phyloP scores from a whole-genome alignment of 2,888 invertebrate species.

The Strigamia crassipes region DNA sequence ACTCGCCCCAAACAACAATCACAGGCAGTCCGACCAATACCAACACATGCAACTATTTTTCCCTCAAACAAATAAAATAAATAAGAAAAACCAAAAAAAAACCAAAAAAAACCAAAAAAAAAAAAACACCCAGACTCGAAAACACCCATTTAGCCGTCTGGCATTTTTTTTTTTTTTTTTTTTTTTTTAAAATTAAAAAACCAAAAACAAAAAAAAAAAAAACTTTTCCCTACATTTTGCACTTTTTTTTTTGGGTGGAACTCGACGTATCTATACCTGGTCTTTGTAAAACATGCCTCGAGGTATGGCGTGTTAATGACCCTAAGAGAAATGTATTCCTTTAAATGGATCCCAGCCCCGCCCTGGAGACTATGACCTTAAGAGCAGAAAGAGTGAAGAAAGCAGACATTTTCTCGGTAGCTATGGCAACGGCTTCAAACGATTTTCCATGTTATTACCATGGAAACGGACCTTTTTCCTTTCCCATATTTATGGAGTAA shows the following conservation, averaged over 20 bases:
- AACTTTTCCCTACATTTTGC: background rate
- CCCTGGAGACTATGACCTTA: slow-evolving; percentile 26
- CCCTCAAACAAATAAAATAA: background rate
- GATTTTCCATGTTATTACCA: slow-evolving; percentile 30
- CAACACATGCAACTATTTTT: background rate
- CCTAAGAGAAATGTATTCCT: slow-evolving; percentile 18
- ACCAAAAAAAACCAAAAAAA: background rate
- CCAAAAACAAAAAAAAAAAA: no score
- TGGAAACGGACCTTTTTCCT: slow-evolving; percentile 4
- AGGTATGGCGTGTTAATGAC: slow-evolving; percentile 27
- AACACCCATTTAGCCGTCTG: background rate
- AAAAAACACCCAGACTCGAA: background rate
- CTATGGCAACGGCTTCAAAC: background rate
- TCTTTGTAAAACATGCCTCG: background rate
- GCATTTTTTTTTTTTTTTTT: background rate
- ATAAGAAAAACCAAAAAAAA: background rate
- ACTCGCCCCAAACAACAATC: background rate
- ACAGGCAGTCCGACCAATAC: background rate
- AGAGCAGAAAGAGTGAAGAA: slow-evolving; percentile 34
- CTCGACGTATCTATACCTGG: background rate
- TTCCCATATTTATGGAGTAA: background rate
- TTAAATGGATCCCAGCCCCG: slow-evolving; percentile 30
- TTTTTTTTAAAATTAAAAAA: no score
- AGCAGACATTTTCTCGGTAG: slow-evolving; percentile 20
- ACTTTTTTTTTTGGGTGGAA: background rate